Conservation (phyloP, 2,797 vertebrate species). For the Cyclopterus lumpus region DNA sequence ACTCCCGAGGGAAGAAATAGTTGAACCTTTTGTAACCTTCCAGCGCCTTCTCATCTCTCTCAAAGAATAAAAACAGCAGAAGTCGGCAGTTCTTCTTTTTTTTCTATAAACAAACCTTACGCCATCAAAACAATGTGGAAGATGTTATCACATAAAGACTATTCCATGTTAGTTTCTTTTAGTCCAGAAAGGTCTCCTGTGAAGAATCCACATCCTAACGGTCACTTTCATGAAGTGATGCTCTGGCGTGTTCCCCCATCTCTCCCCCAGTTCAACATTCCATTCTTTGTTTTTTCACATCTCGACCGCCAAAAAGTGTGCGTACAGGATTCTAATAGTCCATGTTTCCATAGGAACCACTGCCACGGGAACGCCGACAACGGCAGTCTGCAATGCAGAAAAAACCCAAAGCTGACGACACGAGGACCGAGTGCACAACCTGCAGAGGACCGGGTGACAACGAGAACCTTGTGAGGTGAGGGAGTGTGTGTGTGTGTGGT, state of each 20-base stretch:
- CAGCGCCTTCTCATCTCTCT: too few relatives aligned
- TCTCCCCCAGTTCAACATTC: conserved; percentile 14
- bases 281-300: conserved; percentile 6
- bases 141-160: background rate
- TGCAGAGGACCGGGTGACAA: conserved; percentile 98
- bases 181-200: background rate
- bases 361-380: conserved; percentile 91
- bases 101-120: background rate
- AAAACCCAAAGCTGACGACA: conserved; percentile 95
- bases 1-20: too few relatives aligned
- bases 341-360: conserved; percentile 87
- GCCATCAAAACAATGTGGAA: background rate
- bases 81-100: background rate
- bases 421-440: conserved; percentile 92
- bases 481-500: background rate
- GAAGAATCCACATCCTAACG: background rate
- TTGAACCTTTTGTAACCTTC: too few relatives aligned
- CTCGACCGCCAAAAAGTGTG: background rate
- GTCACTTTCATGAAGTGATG: background rate
- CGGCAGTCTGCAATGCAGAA: conserved; percentile 92
- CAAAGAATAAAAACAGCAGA: background rate
- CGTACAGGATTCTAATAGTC: conserved; percentile 62
- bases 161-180: too few relatives aligned
- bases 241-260: conserved; percentile 7
- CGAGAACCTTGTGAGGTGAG: conserved; percentile 97